phyloP scores from a whole-genome alignment of 2,888 invertebrate species.

The Cheilosia scutellata region DNA sequence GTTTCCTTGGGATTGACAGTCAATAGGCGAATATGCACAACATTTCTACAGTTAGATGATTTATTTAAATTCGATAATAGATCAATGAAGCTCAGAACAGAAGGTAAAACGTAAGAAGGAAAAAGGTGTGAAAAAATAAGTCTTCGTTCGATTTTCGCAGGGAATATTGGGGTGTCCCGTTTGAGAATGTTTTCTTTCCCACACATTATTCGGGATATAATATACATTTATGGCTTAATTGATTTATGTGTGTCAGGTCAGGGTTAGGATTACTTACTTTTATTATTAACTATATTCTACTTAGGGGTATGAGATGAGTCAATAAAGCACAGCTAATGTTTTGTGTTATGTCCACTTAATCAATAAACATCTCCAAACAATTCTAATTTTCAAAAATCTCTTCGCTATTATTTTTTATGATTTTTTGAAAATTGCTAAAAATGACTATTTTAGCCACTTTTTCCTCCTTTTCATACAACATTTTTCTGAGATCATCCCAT shows the following conservation, averaged over 20 bases:
- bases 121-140: background rate
- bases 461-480: too few species aligned
- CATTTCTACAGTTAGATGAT: constrained; percentile 4
- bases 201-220: background rate
- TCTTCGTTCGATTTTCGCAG: constrained; percentile 15
- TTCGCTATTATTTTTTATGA: too few species aligned
- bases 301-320: too few species aligned
- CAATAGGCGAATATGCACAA: background rate
- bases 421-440: too few species aligned
- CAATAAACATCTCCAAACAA: too few species aligned
- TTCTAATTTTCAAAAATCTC: too few species aligned
- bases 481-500: too few species aligned
- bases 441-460: too few species aligned
- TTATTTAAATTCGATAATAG: constrained; percentile 23
- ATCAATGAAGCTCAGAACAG: background rate
- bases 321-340: too few species aligned
- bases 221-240: constrained; percentile 8
- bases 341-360: too few species aligned
- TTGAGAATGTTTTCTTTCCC: background rate
- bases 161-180: background rate
- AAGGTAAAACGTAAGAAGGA: background rate
- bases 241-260: background rate
- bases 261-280: background rate
- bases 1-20: constrained; percentile 1
- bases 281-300: too few species aligned